Conservation (phyloP, 2,797 vertebrate species). For the Margarornis squamiger region DNA sequence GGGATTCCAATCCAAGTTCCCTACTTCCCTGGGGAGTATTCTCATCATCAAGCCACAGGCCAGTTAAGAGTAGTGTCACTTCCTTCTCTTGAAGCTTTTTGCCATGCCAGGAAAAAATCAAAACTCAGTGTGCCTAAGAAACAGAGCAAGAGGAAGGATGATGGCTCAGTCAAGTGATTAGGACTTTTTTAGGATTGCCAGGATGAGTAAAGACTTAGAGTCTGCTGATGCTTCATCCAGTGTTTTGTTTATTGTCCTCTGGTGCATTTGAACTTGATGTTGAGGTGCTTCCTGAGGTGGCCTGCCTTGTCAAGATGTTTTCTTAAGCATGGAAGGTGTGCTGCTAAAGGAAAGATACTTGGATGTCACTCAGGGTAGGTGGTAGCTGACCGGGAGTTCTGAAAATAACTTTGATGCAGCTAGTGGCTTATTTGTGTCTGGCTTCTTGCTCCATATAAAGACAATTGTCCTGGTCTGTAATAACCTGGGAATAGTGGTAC, state of each 20-base stretch:
- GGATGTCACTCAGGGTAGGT: neutral
- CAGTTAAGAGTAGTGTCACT: constrained; percentile 39
- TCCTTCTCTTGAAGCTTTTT: constrained; percentile 49
- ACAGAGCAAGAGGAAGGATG: neutral
- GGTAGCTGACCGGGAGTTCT: neutral
- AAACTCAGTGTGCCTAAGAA: neutral
- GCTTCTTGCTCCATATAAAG: neutral
- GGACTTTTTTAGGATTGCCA: neutral
- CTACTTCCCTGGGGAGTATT: constrained; percentile 31
- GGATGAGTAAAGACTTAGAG: neutral
- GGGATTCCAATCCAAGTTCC: constrained; percentile 44
- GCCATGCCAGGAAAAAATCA: constrained; percentile 27
- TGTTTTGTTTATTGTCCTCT: neutral
- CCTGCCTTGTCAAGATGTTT: neutral
- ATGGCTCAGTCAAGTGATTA: neutral
- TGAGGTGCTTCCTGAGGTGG: neutral
- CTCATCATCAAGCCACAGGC: constrained; percentile 27
- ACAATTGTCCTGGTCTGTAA: neutral
- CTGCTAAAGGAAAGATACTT: neutral
- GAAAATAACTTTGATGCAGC: neutral
- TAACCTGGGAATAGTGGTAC: neutral
- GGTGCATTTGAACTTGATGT: neutral
- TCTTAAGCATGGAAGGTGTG: neutral
- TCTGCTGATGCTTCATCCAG: neutral
- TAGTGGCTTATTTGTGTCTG: neutral